Percentiles rank a stretch among this genome's conserved stretches.
Evolutionary conservation across 2,113 vertebrate genomes (phyloP).

Genomic region (Dinomys branickii): DNA sequence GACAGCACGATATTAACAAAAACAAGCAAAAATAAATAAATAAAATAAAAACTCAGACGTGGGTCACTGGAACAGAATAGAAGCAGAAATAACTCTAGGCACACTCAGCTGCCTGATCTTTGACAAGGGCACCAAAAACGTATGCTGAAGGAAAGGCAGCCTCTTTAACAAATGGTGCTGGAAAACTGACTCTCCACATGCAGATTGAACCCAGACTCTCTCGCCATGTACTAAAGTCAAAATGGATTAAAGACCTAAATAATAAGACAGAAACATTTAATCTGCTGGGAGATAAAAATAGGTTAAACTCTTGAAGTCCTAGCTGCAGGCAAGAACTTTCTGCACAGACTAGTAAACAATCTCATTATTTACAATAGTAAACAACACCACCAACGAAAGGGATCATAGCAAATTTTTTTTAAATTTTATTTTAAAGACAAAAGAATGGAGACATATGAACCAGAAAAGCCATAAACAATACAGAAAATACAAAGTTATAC

Average conservation of each 20-base stretch:
- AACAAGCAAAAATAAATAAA: background rate
- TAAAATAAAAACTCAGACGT: background rate
- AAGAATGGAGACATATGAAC: too few species aligned
- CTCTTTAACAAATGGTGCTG: background rate
- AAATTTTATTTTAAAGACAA: too few species aligned
- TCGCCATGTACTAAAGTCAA: background rate
- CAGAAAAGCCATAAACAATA: too few species aligned
- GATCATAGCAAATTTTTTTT: background rate
- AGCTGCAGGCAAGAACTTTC: background rate
- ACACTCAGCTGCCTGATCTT: background rate
- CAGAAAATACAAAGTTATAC: too few species aligned
- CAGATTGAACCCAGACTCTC: background rate
- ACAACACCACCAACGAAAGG: background rate
- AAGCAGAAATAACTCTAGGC: background rate
- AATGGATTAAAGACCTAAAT: background rate
- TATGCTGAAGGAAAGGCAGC: background rate
- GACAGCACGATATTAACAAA: background rate
- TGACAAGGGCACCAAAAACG: background rate
- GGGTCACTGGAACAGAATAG: background rate
- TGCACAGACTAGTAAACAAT: background rate
- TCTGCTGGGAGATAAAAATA: background rate
- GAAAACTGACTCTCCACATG: background rate
- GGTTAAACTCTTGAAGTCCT: background rate
- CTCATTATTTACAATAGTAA: too few species aligned
- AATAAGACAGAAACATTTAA: background rate